Base-by-base conservation (phyloP, 2,888 invertebrate species). In the Epirrita christyi region DNA sequence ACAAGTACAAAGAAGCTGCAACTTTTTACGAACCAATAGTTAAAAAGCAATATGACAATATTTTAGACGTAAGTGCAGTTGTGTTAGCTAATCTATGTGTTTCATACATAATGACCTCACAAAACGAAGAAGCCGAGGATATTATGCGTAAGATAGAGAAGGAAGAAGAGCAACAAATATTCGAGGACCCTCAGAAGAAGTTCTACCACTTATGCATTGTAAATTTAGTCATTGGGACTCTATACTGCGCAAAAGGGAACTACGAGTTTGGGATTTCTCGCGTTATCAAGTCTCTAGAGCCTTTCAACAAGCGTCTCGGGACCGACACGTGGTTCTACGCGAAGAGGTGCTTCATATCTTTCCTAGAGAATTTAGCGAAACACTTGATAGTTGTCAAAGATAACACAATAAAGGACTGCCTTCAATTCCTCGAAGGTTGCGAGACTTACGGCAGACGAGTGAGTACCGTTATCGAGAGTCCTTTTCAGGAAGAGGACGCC, bases 321-420 rank as follows among this genome's bases (percentile, higher is more conserved):
- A 98, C 98, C 0, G 99, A 99, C 79, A 99, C 99, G 2, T 99
- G 99, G 99, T 96, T 97, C 81, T 99, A 99, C 81, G 97, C 98
- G 0, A 99, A 99, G 82, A 93, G 99, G 59, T 99, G 98, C 80
- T 97, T 99, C 80, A 89, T 99, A 55, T 97, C 97, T n/a, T 94
- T 98, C 71, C 93, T 98, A 56, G 98, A 98, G 88, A 97, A 97
- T 83, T 92, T 98, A 70, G 94, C 97, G 0, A 98, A 98, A 76
- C 98, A 98, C 80, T 94, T 97, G 88, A 96, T 98, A 55, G 96
- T 97, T 45, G 94, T 98, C 48, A 94, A 96, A 77, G 98, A 98
- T 88, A 93, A 95, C 21, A 96, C 98, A 28, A 93, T 98, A 59
- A 95, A 96, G 70, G 98, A 98, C 76, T 97, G 98, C 74, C 93